A percentile compares a stretch with the other conserved stretches of the same genome.
Conservation (phyloP, 2,113 vertebrate genomes). For the Gymnarchus niloticus region DNA sequence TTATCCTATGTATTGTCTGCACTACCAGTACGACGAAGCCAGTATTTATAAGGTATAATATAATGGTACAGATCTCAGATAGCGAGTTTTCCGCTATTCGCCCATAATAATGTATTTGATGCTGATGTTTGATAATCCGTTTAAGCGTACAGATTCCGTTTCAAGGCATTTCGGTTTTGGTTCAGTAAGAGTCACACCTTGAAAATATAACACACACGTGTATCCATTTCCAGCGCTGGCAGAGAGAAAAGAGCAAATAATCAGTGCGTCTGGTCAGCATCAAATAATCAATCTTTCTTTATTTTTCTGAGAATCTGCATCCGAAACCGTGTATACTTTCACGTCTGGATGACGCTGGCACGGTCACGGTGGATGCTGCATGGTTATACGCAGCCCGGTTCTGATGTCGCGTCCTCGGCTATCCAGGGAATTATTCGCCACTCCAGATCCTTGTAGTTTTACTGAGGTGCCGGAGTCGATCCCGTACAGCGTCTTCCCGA, state of each 20-base stretch:
- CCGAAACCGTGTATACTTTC: not conserved
- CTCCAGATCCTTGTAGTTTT: not conserved
- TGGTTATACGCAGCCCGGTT: conserved; percentile 4
- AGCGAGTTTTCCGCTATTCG: not conserved
- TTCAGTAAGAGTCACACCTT: conserved; percentile 10
- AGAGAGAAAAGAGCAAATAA: not conserved
- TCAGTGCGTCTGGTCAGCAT: not conserved
- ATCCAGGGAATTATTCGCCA: not conserved
- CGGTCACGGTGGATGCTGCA: not conserved
- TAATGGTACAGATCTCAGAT: not conserved
- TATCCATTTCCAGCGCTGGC: not conserved
- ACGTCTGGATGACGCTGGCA: conserved; percentile 3
- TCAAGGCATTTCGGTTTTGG: not conserved
- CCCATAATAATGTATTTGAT: not conserved
- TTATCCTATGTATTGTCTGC: not conserved
- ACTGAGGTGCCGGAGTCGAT: not conserved
- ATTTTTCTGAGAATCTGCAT: not conserved
- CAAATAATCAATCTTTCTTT: not conserved
- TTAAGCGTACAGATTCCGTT: not conserved
- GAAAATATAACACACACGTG: conserved; percentile 16
- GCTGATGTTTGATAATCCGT: not conserved
- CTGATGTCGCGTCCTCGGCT: not conserved
- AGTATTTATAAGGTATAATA: not conserved
- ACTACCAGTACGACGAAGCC: not conserved
- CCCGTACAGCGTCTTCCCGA: not conserved